Evolutionary conservation across 2,797 vertebrate genomes (phyloP).

Genomic region (Echiichthys vipera): DNA sequence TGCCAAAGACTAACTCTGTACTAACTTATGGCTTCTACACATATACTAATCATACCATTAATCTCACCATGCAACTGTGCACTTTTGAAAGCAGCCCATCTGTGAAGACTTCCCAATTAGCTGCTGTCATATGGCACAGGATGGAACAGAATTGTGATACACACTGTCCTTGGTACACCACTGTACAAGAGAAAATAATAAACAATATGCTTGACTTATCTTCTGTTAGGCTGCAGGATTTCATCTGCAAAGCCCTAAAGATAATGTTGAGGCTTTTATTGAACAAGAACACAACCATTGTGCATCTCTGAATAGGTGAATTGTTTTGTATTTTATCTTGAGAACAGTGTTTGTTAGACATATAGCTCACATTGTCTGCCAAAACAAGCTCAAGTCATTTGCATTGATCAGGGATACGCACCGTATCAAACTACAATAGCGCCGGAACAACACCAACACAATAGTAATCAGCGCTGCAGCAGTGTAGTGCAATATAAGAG

Average conservation of each 20-base stretch:
- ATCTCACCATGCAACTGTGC: constrained; percentile 63
- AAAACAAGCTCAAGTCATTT: too few species aligned
- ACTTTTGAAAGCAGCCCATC: constrained; percentile 68
- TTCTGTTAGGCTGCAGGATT: constrained; percentile 22
- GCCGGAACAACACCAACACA: constrained; percentile 30
- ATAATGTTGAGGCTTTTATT: constrained; percentile 35
- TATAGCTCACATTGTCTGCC: constrained; percentile 46
- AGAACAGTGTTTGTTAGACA: constrained; percentile 21
- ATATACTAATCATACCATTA: constrained; percentile 66
- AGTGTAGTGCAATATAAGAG: neutral
- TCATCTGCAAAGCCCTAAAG: constrained; percentile 40
- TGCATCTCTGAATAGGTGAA: constrained; percentile 39
- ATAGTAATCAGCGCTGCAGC: neutral
- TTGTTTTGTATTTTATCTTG: constrained; percentile 44
- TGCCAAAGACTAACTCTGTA: constrained; percentile 42
- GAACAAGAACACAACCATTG: constrained; percentile 15
- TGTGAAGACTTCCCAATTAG: constrained; percentile 75
- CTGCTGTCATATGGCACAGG: constrained; percentile 73
- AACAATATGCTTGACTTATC: constrained; percentile 46
- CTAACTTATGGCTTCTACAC: constrained; percentile 54
- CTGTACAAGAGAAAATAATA: constrained; percentile 35
- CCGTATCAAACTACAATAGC: constrained; percentile 29
- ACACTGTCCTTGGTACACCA: constrained; percentile 35
- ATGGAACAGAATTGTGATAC: constrained; percentile 46
- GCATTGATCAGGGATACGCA: constrained; percentile 45